Evolutionary conservation across 1,140 invertebrate genomes (phyloP), one percentile per base, ranked within the genome.

Genomic region (Eriosoma lanigerum): DNA sequence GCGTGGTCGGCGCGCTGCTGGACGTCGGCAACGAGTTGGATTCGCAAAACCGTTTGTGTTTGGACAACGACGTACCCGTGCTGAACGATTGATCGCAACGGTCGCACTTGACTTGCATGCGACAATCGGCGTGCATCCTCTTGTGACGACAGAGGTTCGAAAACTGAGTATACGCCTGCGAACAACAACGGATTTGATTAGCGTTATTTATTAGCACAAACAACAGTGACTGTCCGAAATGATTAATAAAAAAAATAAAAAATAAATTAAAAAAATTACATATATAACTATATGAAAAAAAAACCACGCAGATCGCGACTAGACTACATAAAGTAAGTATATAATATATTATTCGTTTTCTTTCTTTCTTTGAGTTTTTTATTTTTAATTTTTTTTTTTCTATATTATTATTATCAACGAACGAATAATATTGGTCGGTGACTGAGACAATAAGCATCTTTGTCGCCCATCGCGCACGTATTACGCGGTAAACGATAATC

Each of bases 111-210:
- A 95, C 93, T 85, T 94, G 90, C 86, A 92, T 92, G 83, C 94
- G 91, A 85, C 94, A 95, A 84, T 94, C 93, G 19, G 92, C 92
- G 87, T 99, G 98, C 95, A 99, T 98, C 82, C 98, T 94, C 85
- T 98, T 98, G 88, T 99, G 98, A 24, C 98, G 92, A 85, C 98
- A 99, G 83, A 99, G 89, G 86, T 99, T 99, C 17, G 97, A 99
- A 86, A 99, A 99, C 88, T 99, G 98, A 0, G 98, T 99, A 88
- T 99, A 99, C 1, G 96, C 92, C 90, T 96, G 93, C 81, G 92
- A 91, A 86, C 87, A 81, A 78, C 38, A 62, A 26, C 44, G n/a
- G 46, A 15, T 68, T 21, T n/a, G 73, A 58, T 46, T 52, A 50
- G 21, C 73, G 68, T n/a, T 1, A 1, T 1, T 10, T 8, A 10